Conservation (phyloP, 1,140 invertebrate genomes). For the Notospermus geniculatus region DNA sequence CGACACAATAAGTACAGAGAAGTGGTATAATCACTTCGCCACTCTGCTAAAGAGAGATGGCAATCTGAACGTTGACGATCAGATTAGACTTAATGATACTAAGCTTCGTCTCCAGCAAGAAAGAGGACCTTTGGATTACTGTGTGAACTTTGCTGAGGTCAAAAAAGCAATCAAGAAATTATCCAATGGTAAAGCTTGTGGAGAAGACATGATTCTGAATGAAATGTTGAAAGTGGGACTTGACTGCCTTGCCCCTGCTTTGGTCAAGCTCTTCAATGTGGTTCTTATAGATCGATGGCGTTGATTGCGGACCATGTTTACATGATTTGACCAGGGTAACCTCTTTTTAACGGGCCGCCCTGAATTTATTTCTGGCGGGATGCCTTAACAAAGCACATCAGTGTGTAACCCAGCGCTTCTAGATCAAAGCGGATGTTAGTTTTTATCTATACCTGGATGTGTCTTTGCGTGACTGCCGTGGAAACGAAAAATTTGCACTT, state of each 20-base stretch:
- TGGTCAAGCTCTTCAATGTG: not conserved
- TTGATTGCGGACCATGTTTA: no score
- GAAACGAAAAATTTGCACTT: no score
- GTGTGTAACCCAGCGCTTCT: no score
- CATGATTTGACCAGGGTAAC: no score
- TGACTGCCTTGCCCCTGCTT: not conserved
- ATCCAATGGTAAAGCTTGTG: conserved; percentile 3
- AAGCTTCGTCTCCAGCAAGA: not conserved
- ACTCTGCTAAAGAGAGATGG: not conserved
- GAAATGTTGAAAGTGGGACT: conserved; percentile 4
- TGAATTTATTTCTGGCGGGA: no score
- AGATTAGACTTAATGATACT: not conserved
- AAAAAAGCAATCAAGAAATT: not conserved
- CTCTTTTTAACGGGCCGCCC: no score
- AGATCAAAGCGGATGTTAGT: no score
- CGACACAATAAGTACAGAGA: not conserved
- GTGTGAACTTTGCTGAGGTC: not conserved
- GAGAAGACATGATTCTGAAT: conserved; percentile 1
- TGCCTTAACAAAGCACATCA: no score
- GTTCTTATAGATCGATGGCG: no score
- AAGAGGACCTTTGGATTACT: not conserved
- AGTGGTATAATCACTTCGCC: not conserved
- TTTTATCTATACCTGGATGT: no score
- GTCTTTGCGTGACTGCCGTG: no score
- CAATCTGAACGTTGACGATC: not conserved